Base-by-base conservation (phyloP, 2,797 vertebrate genomes). In the Liparis tanakae region DNA sequence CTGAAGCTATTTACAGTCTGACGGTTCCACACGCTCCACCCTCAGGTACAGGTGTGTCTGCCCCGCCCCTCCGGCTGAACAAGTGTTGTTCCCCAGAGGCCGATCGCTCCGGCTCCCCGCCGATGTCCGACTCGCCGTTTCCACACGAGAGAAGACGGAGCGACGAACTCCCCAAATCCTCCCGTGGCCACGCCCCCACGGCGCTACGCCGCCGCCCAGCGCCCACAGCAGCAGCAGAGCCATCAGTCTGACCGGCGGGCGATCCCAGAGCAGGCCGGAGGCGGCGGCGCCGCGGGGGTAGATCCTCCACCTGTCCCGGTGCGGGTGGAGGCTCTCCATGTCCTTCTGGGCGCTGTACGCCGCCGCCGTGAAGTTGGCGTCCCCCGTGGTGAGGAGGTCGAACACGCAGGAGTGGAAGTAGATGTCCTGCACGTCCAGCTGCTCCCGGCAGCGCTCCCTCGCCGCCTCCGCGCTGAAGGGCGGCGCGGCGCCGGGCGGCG, bases 391-490 rank as follows among this genome's bases (percentile, higher is more conserved):
- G 81, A 99, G 96, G 9, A 99, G 94, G 88, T 99, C 98, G 60
- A 99, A 99, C 51, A 99, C 94, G 17, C 98, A 98, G 0, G 98
- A 99, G 85, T 98, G 93, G 89, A 97, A 99, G 76, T 99, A 99
- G 87, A 99, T 97, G 94, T 99, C 97, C 85, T 93, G 95, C 85
- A 96, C 92, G 44, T 96, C 93, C 85, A 99, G 95, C 90, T 96
- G 96, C 88, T 98, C 96, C 0, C 90, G 94, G 90, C 98, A 99
- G 15, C 92, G 97, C 1, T 94, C 90, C 72, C 85, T 95, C 8
- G 97, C 97, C 1, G 91, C 92, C 72, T 97, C 96, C 81, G 95
- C 85, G 0, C 95, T 95, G 86, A 97, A 98, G 83, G n/a, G 33
- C 67, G 75, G 91, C 51, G 36, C 63, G 87, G 25, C 74, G 22